A percentile compares a stretch with the other conserved stretches of the same genome.
Conservation (phyloP, 2,113 vertebrate genomes). For the Phalacrocorax carbo region DNA sequence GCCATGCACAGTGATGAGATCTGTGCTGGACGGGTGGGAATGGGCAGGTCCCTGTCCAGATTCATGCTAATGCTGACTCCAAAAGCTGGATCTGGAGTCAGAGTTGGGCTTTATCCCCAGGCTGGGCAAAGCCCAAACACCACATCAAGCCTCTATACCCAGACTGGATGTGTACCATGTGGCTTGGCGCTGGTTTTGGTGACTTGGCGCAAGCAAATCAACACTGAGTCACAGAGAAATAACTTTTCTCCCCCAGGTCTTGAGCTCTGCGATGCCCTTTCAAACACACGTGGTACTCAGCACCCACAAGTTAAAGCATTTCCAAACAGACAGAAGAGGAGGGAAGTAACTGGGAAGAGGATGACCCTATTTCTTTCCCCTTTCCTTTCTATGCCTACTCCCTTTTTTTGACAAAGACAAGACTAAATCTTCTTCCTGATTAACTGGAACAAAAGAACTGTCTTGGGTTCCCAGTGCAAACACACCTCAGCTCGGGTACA, state of each 20-base stretch:
- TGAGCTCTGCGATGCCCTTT: background rate
- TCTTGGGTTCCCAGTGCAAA: background rate
- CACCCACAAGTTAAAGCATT: background rate
- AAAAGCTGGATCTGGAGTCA: background rate
- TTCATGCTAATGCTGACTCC: background rate
- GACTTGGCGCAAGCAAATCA: background rate
- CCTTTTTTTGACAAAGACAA: background rate
- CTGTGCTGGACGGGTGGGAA: background rate
- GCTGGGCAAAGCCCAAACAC: background rate
- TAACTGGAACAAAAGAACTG: background rate
- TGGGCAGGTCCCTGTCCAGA: background rate
- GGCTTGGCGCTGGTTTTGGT: background rate
- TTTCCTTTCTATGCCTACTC: background rate
- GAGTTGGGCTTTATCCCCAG: background rate
- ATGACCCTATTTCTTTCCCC: background rate
- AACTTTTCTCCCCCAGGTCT: background rate
- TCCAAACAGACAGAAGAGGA: background rate
- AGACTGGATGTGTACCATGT: accelerated
- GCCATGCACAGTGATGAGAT: background rate
- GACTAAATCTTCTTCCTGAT: background rate
- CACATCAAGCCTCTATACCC: background rate
- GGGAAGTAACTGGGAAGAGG: background rate
- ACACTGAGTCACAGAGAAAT: background rate
- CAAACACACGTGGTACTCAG: background rate
- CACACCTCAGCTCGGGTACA: background rate